Evolutionary conservation across 2,888 invertebrate species (phyloP), one percentile per base, ranked within the genome.

Genomic region (Anarsia innoxiella): DNA sequence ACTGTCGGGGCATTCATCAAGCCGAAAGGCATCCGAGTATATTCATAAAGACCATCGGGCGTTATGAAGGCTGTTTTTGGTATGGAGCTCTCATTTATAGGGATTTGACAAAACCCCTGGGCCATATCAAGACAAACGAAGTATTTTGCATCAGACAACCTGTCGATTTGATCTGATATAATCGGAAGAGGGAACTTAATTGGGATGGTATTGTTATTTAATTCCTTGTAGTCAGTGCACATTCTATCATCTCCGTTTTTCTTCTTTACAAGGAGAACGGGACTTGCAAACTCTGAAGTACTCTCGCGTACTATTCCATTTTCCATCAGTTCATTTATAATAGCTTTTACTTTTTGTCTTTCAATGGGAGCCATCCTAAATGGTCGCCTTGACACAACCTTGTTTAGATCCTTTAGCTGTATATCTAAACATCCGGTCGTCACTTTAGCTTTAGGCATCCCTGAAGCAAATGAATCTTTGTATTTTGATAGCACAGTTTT

Each of bases 231-330:
- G 23, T 59, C 61, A 1, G 45, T 46, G 25, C 56, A 58, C 16
- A 61, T 37, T 0, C 55, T 41, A 33, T 59, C 56, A 8, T 46
- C 42, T 10, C 51, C 49, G 27, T 53, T 47, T 16, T 46, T 40
- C 31, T 53, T 50, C 27, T 45, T 43, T 2, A 46, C 46, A 10
- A 51, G 31, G 11, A 53, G 34, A 2, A 53, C 41, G 4, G 61
- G 62, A 19, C 64, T 65, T 0, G 60, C 50, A 30, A 37, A 62
- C 1, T 51, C 45, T 1, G 59, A 60, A 9, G 41, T 45, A 12
- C 57, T 59, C 39, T 56, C 55, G 0, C 51, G 44, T 1, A 62
- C 44, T n/a, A 65, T 60, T 1, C 49, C 41, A n/a, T 57, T 37
- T 0, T 53, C 45, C 0, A 56, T 23, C 10, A 65, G 35, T 1